These are phyloP conservation scores for Pygocentrus nattereri DNA, from an alignment of 2,797 vertebrate genomes.

Conservation along the genomic window DNA sequence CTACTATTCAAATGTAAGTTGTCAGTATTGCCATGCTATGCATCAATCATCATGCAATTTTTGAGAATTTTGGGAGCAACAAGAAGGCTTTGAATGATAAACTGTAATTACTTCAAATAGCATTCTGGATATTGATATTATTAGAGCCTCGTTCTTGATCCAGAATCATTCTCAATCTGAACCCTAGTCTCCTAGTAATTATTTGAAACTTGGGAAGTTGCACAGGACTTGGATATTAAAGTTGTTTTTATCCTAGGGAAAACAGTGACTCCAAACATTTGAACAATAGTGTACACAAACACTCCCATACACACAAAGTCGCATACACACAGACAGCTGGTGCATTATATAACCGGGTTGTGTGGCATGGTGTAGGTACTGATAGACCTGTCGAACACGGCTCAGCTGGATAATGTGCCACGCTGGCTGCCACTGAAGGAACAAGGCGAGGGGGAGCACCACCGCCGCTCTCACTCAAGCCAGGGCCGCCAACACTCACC, in stretches of 20 bases:
- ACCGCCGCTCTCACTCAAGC: slow-evolving; percentile 88
- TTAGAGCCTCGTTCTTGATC: no score
- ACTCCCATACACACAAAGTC: slow-evolving; percentile 2
- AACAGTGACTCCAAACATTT: no score
- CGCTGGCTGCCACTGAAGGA: slow-evolving; percentile 94
- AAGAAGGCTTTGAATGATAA: no score
- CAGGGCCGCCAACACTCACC: slow-evolving; percentile 88
- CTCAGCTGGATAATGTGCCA: slow-evolving; percentile 92
- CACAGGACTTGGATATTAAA: neutral
- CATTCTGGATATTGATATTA: no score
- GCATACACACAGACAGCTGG: neutral
- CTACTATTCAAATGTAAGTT: neutral
- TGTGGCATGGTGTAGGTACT: slow-evolving; percentile 82
- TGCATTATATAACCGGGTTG: neutral
- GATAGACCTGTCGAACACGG: slow-evolving; percentile 91
- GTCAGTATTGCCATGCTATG: no score
- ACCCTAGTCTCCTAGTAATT: no score
- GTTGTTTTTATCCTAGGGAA: neutral
- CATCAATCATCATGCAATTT: no score
- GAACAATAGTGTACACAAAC: neutral
- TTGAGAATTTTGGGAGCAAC: no score
- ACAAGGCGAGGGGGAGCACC: slow-evolving; percentile 92
- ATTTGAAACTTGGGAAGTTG: neutral
- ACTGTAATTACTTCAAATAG: no score
- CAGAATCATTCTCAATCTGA: no score